Conservation (phyloP, 2,113 vertebrate genomes). For the Protobothrops flavoviridis region DNA sequence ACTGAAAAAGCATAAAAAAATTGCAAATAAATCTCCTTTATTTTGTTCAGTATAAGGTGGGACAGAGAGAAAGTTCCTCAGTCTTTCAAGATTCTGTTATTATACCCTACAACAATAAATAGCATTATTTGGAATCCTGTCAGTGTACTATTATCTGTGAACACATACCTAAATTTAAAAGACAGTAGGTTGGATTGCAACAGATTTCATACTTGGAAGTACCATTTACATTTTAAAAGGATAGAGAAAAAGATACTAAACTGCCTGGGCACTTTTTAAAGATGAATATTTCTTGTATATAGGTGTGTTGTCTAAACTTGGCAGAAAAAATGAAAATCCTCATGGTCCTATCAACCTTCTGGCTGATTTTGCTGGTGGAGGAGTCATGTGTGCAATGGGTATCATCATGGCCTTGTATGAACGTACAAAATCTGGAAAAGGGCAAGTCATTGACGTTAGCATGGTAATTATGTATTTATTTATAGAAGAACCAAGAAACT, state of each 20-base stretch:
- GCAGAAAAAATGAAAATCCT: conserved; percentile 83
- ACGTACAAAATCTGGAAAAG: conserved; percentile 83
- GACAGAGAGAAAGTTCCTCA: not conserved
- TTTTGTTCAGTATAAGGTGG: not conserved
- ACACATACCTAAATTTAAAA: not conserved
- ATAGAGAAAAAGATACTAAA: not conserved
- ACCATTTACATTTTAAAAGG: not conserved
- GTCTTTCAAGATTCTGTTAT: not conserved
- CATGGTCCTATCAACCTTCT: conserved; percentile 84
- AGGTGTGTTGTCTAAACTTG: conserved; percentile 90
- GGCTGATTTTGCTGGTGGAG: conserved; percentile 92
- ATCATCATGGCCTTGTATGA: conserved; percentile 87
- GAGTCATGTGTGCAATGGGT: conserved; percentile 85
- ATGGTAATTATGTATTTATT: conserved; percentile 77
- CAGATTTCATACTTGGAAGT: not conserved
- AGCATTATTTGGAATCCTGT: not conserved
- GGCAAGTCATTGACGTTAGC: conserved; percentile 89
- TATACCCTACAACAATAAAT: not conserved
- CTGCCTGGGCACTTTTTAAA: not conserved
- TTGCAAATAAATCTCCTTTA: not conserved
- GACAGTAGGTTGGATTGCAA: not conserved
- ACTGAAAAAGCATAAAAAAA: not conserved
- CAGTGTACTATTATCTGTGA: not conserved
- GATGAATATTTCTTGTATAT: conserved; percentile 10
- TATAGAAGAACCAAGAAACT: not conserved